Evolutionary conservation across 2,888 invertebrate genomes (phyloP), one percentile per base, ranked within the genome.

Genomic region (Muscina levida): DNA sequence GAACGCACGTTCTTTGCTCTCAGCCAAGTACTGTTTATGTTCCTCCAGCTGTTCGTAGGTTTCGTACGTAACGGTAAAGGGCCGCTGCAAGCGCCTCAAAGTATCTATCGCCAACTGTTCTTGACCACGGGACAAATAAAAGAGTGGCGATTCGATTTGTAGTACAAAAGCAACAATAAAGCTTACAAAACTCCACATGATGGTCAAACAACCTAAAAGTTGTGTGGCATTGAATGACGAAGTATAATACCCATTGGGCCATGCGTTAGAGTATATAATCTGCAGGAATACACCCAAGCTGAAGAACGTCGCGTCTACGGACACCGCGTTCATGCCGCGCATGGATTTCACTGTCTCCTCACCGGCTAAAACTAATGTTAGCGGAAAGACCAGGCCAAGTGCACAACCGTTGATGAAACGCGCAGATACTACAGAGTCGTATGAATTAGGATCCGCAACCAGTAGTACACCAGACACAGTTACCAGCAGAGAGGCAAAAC

Each of bases 321-420:
- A 57, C 1, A 82, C 53, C 1, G 84, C 73, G 1, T 82, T 56
- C 4, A 57, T 13, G 3, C 89, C 90, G 8, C 89, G 85, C 56
- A 84, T 71, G 10, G 77, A 75, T 0, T 84, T 82, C 1, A 84
- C 82, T 0, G 86, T 37, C 5, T 87, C 79, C 65, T 89, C 89
- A 1, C 89, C 90, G 5, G 75, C 78, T 13, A 89, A 71, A 0
- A 88, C 84, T 59, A 90, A 44, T 1, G 86, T 80, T 1, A 87
- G 85, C 0, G 87, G 87, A 26, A 90, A 85, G 0, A 83, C 79
- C 39, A 89, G 59, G 2, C 89, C 89, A 70, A 88, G 86, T 15
- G 85, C 90, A 8, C 86, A 84, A 0, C 89, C 89, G 74, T 90
- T 87, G 2, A 89, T 46, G 31, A 89, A 89, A 10, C 88, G 85